Conservation (phyloP, 2,888 invertebrate species). For the Dicroscelio sp. region DNA sequence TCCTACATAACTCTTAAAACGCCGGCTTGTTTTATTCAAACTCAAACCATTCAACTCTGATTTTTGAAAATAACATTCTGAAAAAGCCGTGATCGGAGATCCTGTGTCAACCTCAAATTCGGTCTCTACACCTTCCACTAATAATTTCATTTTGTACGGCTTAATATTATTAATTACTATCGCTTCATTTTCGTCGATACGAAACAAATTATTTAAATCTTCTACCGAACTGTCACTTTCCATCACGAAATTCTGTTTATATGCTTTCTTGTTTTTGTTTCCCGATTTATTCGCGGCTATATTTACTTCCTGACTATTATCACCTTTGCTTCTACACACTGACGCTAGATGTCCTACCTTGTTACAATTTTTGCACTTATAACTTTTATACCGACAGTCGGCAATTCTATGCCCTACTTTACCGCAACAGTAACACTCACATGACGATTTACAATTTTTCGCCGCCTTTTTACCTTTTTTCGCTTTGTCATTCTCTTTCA, state of each 20-base stretch:
- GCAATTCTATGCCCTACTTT: conserved; percentile 29
- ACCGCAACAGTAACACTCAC: conserved; percentile 50
- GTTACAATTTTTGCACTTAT: conserved; percentile 39
- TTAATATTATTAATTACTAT: conserved; percentile 49
- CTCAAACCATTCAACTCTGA: too few relatives aligned
- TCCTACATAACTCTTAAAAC: conserved; percentile 56
- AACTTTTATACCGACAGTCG: conserved; percentile 42
- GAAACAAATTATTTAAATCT: conserved; percentile 34
- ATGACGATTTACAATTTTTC: not conserved
- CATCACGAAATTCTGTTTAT: conserved; percentile 18
- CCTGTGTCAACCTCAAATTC: conserved; percentile 74
- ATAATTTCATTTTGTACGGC: conserved; percentile 36
- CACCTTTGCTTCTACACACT: conserved; percentile 15
- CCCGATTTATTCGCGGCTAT: not conserved
- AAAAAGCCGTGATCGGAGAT: conserved; percentile 69
- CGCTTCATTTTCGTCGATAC: conserved; percentile 7
- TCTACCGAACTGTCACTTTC: conserved; percentile 6
- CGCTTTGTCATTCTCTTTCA: not conserved
- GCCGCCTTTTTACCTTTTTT: not conserved
- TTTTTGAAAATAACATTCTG: conserved; percentile 57
- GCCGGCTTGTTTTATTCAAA: conserved; percentile 25
- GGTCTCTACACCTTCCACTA: conserved; percentile 1
- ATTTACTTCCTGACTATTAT: not conserved
- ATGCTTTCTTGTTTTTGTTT: not conserved
- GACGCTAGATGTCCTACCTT: conserved; percentile 40